A percentile compares a stretch with the other conserved stretches of the same genome.
These are phyloP conservation scores for Hirtodrosophila confusa DNA, from an alignment of 2,888 invertebrate species.

Conservation along the genomic window DNA sequence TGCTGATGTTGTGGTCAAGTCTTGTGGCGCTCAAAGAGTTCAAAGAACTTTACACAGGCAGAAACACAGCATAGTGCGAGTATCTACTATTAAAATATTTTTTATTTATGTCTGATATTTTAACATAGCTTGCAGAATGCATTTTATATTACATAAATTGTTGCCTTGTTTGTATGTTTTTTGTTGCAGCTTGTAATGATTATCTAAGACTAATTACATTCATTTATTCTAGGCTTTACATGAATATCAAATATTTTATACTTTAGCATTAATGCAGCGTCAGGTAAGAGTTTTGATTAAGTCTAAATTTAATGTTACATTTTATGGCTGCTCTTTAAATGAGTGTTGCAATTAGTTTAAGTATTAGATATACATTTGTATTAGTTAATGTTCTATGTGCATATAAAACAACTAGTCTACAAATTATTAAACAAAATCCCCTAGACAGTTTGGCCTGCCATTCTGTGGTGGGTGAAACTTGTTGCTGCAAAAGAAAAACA, in stretches of 20 bases:
- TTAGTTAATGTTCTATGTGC: conserved; percentile 38
- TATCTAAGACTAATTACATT: conserved; percentile 59
- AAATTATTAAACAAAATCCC: conserved; percentile 53
- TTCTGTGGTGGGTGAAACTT: conserved; percentile 74
- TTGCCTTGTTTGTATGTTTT: conserved; percentile 5
- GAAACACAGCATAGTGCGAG: conserved; percentile 6
- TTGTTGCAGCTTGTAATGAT: conserved; percentile 18
- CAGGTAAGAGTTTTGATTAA: conserved; percentile 27
- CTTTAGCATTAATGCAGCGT: conserved; percentile 44
- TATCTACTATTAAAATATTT: conserved; percentile 21
- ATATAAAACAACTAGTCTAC: conserved; percentile 47
- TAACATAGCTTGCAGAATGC: conserved; percentile 22
- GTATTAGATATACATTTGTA: conserved; percentile 13
- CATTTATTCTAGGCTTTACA: conserved; percentile 45
- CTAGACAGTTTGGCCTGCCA: conserved; percentile 80
- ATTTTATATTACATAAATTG: conserved; percentile 11
- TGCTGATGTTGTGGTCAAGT: conserved; percentile 7
- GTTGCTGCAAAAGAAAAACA: conserved; percentile 54
- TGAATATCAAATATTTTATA: conserved; percentile 18
- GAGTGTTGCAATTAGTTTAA: conserved; percentile 32
- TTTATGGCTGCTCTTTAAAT: conserved; percentile 37
- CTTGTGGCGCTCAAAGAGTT: conserved; percentile 36
- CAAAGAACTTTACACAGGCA: conserved; percentile 59
- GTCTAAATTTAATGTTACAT: conserved; percentile 18
- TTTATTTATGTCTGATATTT: conserved; percentile 37